Base-by-base conservation (phyloP, 2,888 invertebrate species). In the Aleiodes alternator region DNA sequence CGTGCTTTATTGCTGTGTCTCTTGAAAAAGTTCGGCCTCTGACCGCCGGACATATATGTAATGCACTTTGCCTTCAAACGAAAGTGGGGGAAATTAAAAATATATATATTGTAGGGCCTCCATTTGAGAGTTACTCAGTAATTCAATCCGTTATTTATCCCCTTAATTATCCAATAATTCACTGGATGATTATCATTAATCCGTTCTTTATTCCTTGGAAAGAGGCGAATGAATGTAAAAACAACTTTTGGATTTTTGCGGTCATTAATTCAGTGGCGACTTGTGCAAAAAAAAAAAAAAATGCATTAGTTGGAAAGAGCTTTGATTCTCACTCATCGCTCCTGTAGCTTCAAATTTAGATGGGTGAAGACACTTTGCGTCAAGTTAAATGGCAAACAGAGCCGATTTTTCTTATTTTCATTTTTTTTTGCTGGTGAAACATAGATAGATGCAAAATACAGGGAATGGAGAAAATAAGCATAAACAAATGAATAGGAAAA, bases 1-100 rank as follows among this genome's bases (percentile, higher is more conserved):
- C 70, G 75, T 75, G 75, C 75, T 75, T 75, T 75, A 75, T 75
- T 75, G 75, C 75, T 70, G 64, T 68, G 56, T 71, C 71, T 71
- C 75, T 34, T 6, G 34, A n/a, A 31, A 75, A 75, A 75, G 71
- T 75, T 75, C 71, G 71, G 64, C 75, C 68, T 57, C 71, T 75
- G 75, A 75, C 75, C 71, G 71, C 66, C 9, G 50, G 48, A 61
- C 38, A 48, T 48, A 64, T 23, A 38, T 55, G 23, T 29, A 55
- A 55, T 34, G 69, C 69, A 69, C 53, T 43, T 43, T 34, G 38
- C 43, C 48, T 7, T 69, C 34, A 0, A 50, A 50, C 4, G 14
- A 51, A 23, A 38, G 34, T 31, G 6, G 50, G 53, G 51, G 43
- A 38, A 64, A 64, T 64, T 64, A 64, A 64, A 64, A 64, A 64